phyloP scores from a whole-genome alignment of 2,113 vertebrate genomes.

The Salvelinus sp. region DNA sequence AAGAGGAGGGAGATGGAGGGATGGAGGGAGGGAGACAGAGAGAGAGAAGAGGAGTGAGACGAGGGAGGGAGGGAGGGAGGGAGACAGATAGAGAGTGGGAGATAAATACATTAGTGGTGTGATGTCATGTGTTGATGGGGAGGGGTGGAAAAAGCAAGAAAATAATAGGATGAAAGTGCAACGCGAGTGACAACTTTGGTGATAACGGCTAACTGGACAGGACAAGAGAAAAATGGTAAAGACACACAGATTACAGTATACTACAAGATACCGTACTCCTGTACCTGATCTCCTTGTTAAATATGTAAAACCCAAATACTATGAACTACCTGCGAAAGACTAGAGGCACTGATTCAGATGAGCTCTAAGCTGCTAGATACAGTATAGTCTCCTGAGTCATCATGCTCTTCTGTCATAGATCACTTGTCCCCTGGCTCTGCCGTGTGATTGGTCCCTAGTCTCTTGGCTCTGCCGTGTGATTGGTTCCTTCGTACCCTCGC shows the following conservation, averaged over 20 bases:
- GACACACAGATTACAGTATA: neutral
- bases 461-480: neutral
- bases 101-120: neutral
- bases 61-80: too few species aligned
- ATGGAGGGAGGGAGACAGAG: conserved; percentile 63
- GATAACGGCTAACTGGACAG: neutral
- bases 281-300: too few species aligned
- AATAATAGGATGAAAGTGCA: conserved; percentile 1
- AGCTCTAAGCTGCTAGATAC: too few species aligned
- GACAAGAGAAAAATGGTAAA: neutral
- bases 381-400: neutral
- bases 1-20: conserved; percentile 62
- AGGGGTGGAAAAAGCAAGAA: neutral
- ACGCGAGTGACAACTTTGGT: neutral
- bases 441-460: neutral
- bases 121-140: neutral
- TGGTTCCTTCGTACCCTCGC: conserved; percentile 83
- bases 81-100: too few species aligned
- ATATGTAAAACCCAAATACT: too few species aligned
- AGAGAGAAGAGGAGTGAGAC: too few species aligned
- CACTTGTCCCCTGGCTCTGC: neutral
- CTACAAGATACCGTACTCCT: neutral
- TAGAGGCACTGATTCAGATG: too few species aligned
- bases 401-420: neutral
- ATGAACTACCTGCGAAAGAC: too few species aligned